Evolutionary conservation across 2,888 invertebrate species (phyloP).

Genomic region (Drosophila longiperda): DNA sequence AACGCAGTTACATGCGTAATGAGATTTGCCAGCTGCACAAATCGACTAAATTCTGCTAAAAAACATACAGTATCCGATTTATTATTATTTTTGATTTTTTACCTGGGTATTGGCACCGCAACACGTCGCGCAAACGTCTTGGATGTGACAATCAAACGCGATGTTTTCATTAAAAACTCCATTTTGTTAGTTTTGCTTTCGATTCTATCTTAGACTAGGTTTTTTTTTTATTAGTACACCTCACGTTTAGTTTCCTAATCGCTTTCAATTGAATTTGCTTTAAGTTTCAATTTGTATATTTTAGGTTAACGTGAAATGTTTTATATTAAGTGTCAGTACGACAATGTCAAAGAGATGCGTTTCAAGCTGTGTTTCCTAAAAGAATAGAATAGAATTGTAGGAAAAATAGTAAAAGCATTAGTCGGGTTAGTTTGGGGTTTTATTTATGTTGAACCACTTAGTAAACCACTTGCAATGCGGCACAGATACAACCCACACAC

Average conservation of each 20-base stretch:
- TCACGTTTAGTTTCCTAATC: conserved; percentile 17
- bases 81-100: conserved; percentile 49
- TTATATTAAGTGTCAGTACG: conserved; percentile 82
- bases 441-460: conserved; percentile 43
- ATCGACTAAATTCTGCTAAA: conserved; percentile 30
- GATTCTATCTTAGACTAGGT: neutral
- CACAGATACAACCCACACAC: neutral
- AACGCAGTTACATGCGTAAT: conserved; percentile 75
- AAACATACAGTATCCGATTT: conserved; percentile 43
- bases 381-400: conserved; percentile 42
- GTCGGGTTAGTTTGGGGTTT: conserved; percentile 13
- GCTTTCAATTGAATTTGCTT: conserved; percentile 13
- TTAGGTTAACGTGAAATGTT: conserved; percentile 61
- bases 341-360: conserved; percentile 83
- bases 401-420: conserved; percentile 35
- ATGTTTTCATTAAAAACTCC: conserved; percentile 84
- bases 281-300: conserved; percentile 19
- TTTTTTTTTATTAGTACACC: conserved; percentile 8
- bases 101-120: conserved; percentile 85
- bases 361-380: conserved; percentile 83
- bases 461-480: conserved; percentile 61
- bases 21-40: conserved; percentile 34
- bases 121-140: conserved; percentile 84
- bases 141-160: conserved; percentile 83
- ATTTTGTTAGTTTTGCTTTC: conserved; percentile 62